Evolutionary conservation across 92 coral and sea anemone species (phyloP).

Genomic region (Nematostella vectensis): DNA sequence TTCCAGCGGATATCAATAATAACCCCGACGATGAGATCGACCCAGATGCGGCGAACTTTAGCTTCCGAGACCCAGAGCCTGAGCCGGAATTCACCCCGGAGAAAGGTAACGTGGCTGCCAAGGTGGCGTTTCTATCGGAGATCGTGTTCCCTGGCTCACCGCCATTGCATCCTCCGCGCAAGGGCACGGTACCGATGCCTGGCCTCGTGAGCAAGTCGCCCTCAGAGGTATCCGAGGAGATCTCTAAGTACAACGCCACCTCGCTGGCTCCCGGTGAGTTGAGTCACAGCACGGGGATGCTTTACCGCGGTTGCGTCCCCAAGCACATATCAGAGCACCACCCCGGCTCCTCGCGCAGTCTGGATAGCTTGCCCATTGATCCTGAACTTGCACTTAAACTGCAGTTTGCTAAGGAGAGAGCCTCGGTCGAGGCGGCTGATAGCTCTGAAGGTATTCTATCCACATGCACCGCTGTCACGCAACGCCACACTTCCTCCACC

Average conservation of each 20-base stretch:
- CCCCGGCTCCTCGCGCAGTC: constrained; percentile 28
- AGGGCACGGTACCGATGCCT: constrained; percentile 86
- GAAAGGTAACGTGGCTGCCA: constrained; percentile 82
- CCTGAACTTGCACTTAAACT: constrained; percentile 24
- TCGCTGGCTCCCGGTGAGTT: constrained; percentile 90
- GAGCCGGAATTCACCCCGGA: constrained; percentile 45
- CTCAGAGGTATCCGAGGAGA: constrained; percentile 71
- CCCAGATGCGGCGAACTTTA: constrained; percentile 21
- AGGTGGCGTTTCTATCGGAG: constrained; percentile 73
- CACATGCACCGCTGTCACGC: too few species aligned
- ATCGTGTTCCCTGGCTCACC: constrained; percentile 60
- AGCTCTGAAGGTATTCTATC: too few species aligned
- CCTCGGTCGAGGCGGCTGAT: constrained; percentile 10
- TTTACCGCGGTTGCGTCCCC: constrained; percentile 74
- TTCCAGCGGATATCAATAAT: constrained; percentile 34
- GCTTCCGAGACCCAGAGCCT: constrained; percentile 12
- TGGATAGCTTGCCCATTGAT: constrained; percentile 2
- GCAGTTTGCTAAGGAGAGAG: constrained; percentile 20
- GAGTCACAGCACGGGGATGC: constrained; percentile 62
- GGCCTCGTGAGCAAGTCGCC: constrained; percentile 76
- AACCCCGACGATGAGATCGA: constrained; percentile 17
- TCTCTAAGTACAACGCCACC: constrained; percentile 83
- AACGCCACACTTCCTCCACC: too few species aligned
- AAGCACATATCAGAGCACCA: constrained; percentile 61
- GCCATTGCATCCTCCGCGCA: constrained; percentile 46